Evolutionary conservation across 2,888 invertebrate genomes (phyloP), one percentile per base, ranked within the genome.

Genomic region (Lacanobia oleracea): DNA sequence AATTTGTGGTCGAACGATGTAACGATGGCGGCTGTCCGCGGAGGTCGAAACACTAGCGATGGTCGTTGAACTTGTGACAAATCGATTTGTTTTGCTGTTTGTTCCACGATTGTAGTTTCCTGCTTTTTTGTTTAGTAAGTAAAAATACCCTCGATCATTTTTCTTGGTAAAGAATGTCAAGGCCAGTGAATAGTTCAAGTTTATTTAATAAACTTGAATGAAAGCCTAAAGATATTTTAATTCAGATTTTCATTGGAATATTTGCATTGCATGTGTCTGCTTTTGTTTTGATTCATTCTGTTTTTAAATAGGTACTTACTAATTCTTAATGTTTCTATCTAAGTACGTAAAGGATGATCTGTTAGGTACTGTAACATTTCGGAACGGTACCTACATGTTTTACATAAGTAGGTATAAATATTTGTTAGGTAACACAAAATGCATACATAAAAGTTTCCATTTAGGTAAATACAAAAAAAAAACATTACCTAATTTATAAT

Each of bases 61-160:
- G 86, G 91, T 91, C 90, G 87, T 86, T 88, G 92, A 92, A 90
- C 91, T 87, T 88, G 88, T 84, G 77, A 63, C 83, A 60, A 84
- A 89, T 88, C 73, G 83, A 87, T 89, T 88, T 57, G 87, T 81
- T 82, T 75, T 83, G 81, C 81, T 76, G 78, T 80, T 87, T 86
- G 84, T 88, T 84, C 85, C 66, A 78, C 65, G 67, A 74, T 76
- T 78, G 75, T 79, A 51, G 68, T 77, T 81, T 72, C 71, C 75
- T 75, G 69, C 43, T 71, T 82, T 83, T 82, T 81, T 75, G 62
- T 71, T 70, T 62, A 59, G 40, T 50, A 33, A 40, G 66, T 83
- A 61, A 61, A 72, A 79, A 71, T 72, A 78, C 68, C 72, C 56
- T 60, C 74, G 16, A 76, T 60, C n/a, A 53, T 56, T 61, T 71